Evolutionary conservation across 2,888 invertebrate genomes (phyloP).

Genomic region (Andrena praecox): DNA sequence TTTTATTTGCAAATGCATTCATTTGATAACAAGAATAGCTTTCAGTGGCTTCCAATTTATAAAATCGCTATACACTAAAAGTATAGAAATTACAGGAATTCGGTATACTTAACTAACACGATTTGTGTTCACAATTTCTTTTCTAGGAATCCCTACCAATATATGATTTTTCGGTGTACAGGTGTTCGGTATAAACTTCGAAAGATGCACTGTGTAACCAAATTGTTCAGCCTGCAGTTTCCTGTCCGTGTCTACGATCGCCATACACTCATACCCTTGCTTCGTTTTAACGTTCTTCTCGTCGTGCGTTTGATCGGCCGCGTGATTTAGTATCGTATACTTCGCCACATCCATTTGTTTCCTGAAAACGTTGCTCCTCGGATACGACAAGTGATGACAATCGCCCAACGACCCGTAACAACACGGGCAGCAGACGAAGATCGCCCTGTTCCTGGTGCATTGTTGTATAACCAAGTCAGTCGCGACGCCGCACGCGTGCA

Average conservation of each 20-base stretch:
- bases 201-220: slow-evolving; percentile 91
- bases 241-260: slow-evolving; percentile 94
- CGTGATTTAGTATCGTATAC: slow-evolving; percentile 93
- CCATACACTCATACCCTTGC: slow-evolving; percentile 95
- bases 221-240: slow-evolving; percentile 90
- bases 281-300: slow-evolving; percentile 89
- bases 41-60: slow-evolving; percentile 6
- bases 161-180: slow-evolving; percentile 98
- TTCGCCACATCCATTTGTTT: slow-evolving; percentile 86
- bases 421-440: slow-evolving; percentile 96
- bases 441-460: slow-evolving; percentile 91
- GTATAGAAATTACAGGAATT: slow-evolving; percentile 10
- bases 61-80: slow-evolving; percentile 4
- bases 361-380: slow-evolving; percentile 90
- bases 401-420: slow-evolving; percentile 96
- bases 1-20: slow-evolving; percentile 24
- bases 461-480: slow-evolving; percentile 96
- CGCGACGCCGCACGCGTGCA: slow-evolving; percentile 98
- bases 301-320: slow-evolving; percentile 96
- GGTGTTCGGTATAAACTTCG: slow-evolving; percentile 91
- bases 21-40: slow-evolving; percentile 37
- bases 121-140: slow-evolving; percentile 8
- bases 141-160: slow-evolving; percentile 88
- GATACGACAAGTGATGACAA: slow-evolving; percentile 93
- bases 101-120: slow-evolving; percentile 18